Percentiles rank a stretch among this genome's conserved stretches.
These are phyloP conservation scores for Spheniscus mendiculus DNA, from an alignment of 2,113 vertebrate genomes.

Conservation along the genomic window DNA sequence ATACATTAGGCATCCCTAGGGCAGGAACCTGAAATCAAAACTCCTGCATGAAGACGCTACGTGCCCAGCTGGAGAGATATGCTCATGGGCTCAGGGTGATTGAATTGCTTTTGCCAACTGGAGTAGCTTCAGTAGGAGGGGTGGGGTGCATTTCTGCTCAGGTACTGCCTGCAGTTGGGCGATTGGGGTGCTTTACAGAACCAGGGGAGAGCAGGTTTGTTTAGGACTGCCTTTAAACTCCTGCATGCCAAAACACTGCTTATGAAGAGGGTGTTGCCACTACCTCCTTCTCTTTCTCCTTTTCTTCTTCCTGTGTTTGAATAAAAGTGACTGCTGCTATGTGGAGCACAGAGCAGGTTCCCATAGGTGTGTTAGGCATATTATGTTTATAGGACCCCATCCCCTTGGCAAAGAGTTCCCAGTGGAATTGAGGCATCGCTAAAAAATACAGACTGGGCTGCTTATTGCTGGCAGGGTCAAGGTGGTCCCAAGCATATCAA, in stretches of 20 bases:
- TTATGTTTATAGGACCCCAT: not conserved
- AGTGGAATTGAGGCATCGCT: not conserved
- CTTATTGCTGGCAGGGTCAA: not conserved
- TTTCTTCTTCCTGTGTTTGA: not conserved
- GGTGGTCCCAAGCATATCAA: not conserved
- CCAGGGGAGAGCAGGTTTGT: not conserved
- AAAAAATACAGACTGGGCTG: not conserved
- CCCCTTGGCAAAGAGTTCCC: not conserved
- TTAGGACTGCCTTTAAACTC: not conserved
- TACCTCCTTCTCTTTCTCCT: not conserved
- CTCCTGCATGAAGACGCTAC: not conserved
- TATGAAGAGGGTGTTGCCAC: not conserved
- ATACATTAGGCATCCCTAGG: constrained; percentile 18
- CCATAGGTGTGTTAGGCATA: not conserved
- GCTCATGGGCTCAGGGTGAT: not conserved
- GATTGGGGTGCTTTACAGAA: not conserved
- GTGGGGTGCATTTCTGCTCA: not conserved
- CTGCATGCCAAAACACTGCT: not conserved
- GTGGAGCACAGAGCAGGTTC: not conserved
- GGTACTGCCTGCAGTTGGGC: not conserved
- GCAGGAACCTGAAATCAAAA: constrained; percentile 2
- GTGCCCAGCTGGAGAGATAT: not conserved
- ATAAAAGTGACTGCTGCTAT: not conserved
- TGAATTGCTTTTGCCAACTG: not conserved
- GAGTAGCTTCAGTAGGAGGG: not conserved